Evolutionary conservation across 1,140 invertebrate species (phyloP), one percentile per base, ranked within the genome.

Genomic region (Drosophila gunungcola): DNA sequence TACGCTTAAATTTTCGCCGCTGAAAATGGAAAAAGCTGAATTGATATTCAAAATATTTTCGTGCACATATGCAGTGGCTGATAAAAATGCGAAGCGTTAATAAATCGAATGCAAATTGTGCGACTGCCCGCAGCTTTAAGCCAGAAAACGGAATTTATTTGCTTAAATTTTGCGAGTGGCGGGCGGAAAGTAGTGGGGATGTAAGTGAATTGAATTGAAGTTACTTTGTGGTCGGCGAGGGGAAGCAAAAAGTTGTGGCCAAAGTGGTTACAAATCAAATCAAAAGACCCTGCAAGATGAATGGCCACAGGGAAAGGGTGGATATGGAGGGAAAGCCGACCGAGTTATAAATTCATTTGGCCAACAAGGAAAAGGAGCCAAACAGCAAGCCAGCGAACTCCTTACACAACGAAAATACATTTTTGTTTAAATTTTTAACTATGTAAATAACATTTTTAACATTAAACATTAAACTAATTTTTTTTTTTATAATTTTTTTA

Each of bases 301-400:
- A 73, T 73, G 64, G 42, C 12, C 45, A 53, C 38, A 13, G 39
- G 49, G 38, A 52, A 29, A 4, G 36, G 32, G 36, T 4, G 1
- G 16, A 21, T 1, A 21, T n/a, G 16, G 16, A 4, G 34, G n/a
- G 48, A n/a, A 39, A 48, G 36, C 12, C 58, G 52, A 46, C 62
- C 39, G 43, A 78, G 80, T 83, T 75, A 73, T 76, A 80, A 80
- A 83, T 84, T 84, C 77, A 65, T 83, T 83, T 83, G 55, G 56
- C 49, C 64, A 49, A 57, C 75, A 68, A 53, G 49, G 38, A 75
- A 53, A 56, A 42, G 67, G 36, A 70, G 51, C 64, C 34, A 41
- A 48, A 57, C 56, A 57, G 63, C 43, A 49, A 60, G 58, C 10
- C 29, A 25, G 63, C 27, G 25, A 21, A 9, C 11, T 11, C 9